phyloP scores from a whole-genome alignment of 2,888 invertebrate species.

The Malthinus flaveolus region DNA sequence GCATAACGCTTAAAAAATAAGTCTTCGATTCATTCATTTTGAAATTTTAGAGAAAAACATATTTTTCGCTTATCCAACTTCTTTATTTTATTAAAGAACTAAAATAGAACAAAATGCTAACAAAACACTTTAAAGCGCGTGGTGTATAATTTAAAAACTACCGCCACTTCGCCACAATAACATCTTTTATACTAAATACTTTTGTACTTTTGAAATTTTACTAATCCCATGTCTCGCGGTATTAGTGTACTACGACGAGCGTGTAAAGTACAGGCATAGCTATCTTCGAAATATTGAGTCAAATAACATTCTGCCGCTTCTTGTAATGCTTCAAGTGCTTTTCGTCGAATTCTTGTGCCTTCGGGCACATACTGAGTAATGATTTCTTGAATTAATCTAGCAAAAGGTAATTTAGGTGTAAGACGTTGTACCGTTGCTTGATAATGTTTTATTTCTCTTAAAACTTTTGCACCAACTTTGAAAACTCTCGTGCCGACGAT shows the following conservation, averaged over 20 bases:
- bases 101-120: no score
- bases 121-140: no score
- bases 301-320: slow-evolving; percentile 56
- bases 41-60: no score
- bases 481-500: slow-evolving; percentile 18
- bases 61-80: no score
- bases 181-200: no score
- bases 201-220: slow-evolving; percentile 44
- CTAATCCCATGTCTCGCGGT: slow-evolving; percentile 53
- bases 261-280: slow-evolving; percentile 52
- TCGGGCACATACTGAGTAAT: slow-evolving; percentile 36
- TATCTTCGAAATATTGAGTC: slow-evolving; percentile 56
- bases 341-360: slow-evolving; percentile 43
- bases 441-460: slow-evolving; percentile 42
- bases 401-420: slow-evolving; percentile 54
- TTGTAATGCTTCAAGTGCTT: slow-evolving; percentile 56
- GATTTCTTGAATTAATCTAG: slow-evolving; percentile 54
- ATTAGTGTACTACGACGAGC: slow-evolving; percentile 55
- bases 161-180: no score
- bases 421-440: slow-evolving; percentile 42
- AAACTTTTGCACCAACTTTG: slow-evolving; percentile 10
- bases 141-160: no score
- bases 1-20: no score
- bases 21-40: no score
- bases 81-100: no score